Evolutionary conservation across 1,140 invertebrate species (phyloP), one percentile per base, ranked within the genome.

Genomic region (Saccostrea cuccullata): DNA sequence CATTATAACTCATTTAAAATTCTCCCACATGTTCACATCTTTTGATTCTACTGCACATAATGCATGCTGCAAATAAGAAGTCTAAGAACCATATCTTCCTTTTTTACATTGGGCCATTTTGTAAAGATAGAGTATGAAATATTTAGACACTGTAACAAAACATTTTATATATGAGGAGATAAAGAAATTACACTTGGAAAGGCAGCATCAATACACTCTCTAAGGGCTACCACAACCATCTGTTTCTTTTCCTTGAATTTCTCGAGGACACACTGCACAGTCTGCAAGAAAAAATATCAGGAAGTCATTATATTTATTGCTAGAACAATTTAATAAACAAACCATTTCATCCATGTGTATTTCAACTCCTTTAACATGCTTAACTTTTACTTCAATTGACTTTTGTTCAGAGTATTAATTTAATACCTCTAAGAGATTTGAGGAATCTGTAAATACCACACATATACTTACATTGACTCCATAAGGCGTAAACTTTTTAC

Each of bases 171-270:
- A 47, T 47, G 9, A 47, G 47, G 47, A 47, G 12, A 5, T 77
- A 2, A 36, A n/a, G 64, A 89, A 96, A 96, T 96, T 94, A 98
- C 97, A 88, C 97, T 96, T 15, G 96, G 95, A 95, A 97, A 99
- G 88, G 98, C 96, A 12, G 98, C 98, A 92, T 99, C 99, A 56
- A 98, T 97, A n/a, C 98, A 97, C 90, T 99, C 98, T 60, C 98
- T 95, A 23, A 99, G 95, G 1, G 97, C 97, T 56, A 96, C 93
- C 0, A 99, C 98, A 82, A 99, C 98, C 94, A 97, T 98, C 60
- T 97, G 96, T 93, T 99, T 99, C 95, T 99, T 99, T 95, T 99
- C 99, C 93, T 98, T 99, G 93, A 99, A 99, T 95, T 99, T 99
- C 92, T 99, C 98, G 12, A 99, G 94, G 12, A 99, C 95, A 92